These are phyloP conservation scores for Galemys pyrenaicus DNA, from an alignment of 2,113 vertebrate species.

Conservation along the genomic window DNA sequence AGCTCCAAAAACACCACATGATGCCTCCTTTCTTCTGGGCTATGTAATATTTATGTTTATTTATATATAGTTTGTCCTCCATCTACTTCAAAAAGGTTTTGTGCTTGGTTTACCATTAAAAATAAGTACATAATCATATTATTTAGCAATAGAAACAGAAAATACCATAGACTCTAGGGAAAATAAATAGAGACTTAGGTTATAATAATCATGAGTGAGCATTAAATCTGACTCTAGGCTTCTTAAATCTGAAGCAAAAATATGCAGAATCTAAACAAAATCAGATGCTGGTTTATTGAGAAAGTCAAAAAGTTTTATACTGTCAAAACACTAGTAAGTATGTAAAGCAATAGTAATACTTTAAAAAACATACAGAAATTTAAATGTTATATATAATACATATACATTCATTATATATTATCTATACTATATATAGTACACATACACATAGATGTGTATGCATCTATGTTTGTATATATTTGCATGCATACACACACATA, in stretches of 20 bases:
- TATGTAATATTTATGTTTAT: conserved; percentile 2
- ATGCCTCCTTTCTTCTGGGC: conserved; percentile 39
- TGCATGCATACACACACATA: too few relatives aligned
- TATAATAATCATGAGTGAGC: neutral
- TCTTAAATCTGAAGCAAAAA: neutral
- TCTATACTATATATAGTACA: too few relatives aligned
- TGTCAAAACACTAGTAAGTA: too few relatives aligned
- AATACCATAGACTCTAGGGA: neutral
- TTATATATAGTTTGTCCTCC: conserved; percentile 22
- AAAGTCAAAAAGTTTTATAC: neutral
- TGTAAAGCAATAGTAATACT: too few relatives aligned
- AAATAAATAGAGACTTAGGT: neutral
- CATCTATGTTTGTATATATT: too few relatives aligned
- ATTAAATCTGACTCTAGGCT: neutral
- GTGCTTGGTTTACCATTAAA: conserved; percentile 52
- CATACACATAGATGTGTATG: too few relatives aligned
- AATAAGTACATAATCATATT: conserved; percentile 43
- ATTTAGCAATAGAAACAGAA: conserved; percentile 47
- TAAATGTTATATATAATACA: too few relatives aligned
- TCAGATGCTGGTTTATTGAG: neutral
- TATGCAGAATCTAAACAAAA: neutral
- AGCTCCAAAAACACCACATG: neutral
- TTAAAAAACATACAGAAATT: too few relatives aligned
- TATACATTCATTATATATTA: too few relatives aligned
- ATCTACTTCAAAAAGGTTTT: conserved; percentile 54